Evolutionary conservation across 2,113 vertebrate species (phyloP).

Genomic region (Romanogobio albipinnatus): DNA sequence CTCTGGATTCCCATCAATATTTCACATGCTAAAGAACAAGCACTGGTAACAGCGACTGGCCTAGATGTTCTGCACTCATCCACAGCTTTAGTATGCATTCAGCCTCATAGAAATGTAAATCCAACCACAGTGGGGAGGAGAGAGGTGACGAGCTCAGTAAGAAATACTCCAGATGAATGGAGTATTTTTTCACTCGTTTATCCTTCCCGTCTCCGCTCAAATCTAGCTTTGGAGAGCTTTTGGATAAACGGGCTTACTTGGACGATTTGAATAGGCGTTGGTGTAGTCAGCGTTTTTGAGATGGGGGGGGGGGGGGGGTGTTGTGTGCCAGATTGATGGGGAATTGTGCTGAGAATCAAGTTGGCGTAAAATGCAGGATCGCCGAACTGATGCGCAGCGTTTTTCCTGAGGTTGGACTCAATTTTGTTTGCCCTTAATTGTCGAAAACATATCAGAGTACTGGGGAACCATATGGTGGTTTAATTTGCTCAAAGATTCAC

Average conservation of each 20-base stretch:
- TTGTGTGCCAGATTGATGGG: slow-evolving; percentile 5
- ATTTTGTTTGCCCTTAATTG: not conserved
- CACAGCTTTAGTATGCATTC: slow-evolving; percentile 62
- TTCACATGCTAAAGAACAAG: slow-evolving; percentile 44
- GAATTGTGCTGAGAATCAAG: slow-evolving; percentile 32
- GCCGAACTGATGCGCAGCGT: not conserved
- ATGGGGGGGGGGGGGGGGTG: too few species aligned
- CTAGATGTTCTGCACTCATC: slow-evolving; percentile 53
- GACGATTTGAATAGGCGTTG: slow-evolving; percentile 28
- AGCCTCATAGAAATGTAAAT: slow-evolving; percentile 73
- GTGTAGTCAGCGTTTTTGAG: slow-evolving; percentile 35
- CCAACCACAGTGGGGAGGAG: slow-evolving; percentile 56
- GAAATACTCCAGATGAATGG: slow-evolving; percentile 62
- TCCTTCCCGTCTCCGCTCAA: slow-evolving; percentile 55
- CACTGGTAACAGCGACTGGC: slow-evolving; percentile 44
- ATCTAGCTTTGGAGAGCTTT: slow-evolving; percentile 58
- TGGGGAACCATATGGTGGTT: not conserved
- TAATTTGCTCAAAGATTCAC: not conserved
- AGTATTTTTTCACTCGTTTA: slow-evolving; percentile 50
- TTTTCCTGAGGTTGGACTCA: not conserved
- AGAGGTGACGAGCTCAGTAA: slow-evolving; percentile 58
- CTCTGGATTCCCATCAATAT: slow-evolving; percentile 50
- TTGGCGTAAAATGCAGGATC: not conserved
- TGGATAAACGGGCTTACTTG: slow-evolving; percentile 64
- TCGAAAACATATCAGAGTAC: not conserved